Percentiles rank a stretch among this genome's conserved stretches.
phyloP scores from a whole-genome alignment of 2,797 vertebrate genomes.

The Macropus fuliginosus region DNA sequence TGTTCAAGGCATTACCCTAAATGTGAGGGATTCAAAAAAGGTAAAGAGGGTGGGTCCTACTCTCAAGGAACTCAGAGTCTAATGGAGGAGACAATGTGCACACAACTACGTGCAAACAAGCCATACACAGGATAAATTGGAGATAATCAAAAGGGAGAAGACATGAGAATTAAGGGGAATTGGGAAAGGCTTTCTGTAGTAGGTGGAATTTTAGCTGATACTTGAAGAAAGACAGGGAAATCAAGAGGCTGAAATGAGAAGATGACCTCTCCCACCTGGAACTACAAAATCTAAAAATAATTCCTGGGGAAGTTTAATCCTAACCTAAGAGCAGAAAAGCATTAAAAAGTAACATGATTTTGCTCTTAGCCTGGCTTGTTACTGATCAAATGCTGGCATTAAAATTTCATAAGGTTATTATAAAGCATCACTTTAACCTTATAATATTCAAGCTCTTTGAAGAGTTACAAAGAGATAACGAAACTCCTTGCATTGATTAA shows the following conservation, averaged over 20 bases:
- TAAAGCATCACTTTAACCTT: background rate
- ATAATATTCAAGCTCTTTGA: slow-evolving; percentile 24
- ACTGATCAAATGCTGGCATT: slow-evolving; percentile 16
- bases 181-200: background rate
- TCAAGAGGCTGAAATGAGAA: background rate
- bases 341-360: slow-evolving; percentile 1
- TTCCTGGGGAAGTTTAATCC: background rate
- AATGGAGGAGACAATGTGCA: background rate
- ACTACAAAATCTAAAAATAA: background rate
- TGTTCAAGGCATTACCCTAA: background rate
- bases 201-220: background rate
- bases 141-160: background rate
- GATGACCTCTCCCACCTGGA: background rate
- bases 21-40: background rate
- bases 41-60: background rate
- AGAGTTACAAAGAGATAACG: slow-evolving; percentile 30
- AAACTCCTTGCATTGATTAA: background rate
- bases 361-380: slow-evolving; percentile 1
- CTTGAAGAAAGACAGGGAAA: background rate
- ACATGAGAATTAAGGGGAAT: background rate
- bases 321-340: background rate
- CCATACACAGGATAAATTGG: background rate
- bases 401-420: slow-evolving; percentile 44
- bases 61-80: background rate
- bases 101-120: background rate